These are phyloP conservation scores for Liolophura sinensis DNA, from an alignment of 1,140 invertebrate species.

Conservation along the genomic window DNA sequence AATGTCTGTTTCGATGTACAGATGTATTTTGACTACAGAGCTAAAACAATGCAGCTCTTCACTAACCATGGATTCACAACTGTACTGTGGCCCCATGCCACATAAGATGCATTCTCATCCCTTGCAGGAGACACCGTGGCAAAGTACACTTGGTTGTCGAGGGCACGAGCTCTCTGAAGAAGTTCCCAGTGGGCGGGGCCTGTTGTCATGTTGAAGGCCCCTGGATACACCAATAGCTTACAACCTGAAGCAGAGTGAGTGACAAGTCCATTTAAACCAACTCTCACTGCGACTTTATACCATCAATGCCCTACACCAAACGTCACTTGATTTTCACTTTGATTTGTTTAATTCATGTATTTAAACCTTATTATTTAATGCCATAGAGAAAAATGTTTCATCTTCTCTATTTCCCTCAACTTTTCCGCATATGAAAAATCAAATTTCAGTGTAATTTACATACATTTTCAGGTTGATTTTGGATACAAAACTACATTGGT, in stretches of 20 bases:
- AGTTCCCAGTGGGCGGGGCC: slow-evolving; percentile 92
- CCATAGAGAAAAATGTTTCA: too few relatives aligned
- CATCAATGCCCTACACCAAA: too few relatives aligned
- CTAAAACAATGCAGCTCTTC: not conserved
- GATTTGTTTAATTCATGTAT: not conserved
- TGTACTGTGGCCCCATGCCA: slow-evolving; percentile 87
- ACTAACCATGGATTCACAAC: slow-evolving; percentile 80
- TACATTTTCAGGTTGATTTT: too few relatives aligned
- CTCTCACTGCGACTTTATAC: too few relatives aligned
- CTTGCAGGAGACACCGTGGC: slow-evolving; percentile 72
- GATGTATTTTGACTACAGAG: too few relatives aligned
- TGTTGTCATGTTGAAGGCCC: slow-evolving; percentile 94
- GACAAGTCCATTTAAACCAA: too few relatives aligned
- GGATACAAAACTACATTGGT: too few relatives aligned
- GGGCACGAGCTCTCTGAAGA: slow-evolving; percentile 76
- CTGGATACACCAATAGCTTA: slow-evolving; percentile 85
- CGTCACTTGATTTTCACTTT: not conserved
- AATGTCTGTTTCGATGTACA: too few relatives aligned
- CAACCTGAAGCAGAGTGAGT: slow-evolving; percentile 67
- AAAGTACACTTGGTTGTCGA: slow-evolving; percentile 76
- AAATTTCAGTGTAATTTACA: too few relatives aligned
- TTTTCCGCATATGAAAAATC: too few relatives aligned
- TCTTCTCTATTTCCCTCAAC: too few relatives aligned
- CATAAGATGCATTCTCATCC: slow-evolving; percentile 72
- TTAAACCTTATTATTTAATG: too few relatives aligned